Conservation (phyloP, 2,113 vertebrate species). For the Raphicerus campestris region DNA sequence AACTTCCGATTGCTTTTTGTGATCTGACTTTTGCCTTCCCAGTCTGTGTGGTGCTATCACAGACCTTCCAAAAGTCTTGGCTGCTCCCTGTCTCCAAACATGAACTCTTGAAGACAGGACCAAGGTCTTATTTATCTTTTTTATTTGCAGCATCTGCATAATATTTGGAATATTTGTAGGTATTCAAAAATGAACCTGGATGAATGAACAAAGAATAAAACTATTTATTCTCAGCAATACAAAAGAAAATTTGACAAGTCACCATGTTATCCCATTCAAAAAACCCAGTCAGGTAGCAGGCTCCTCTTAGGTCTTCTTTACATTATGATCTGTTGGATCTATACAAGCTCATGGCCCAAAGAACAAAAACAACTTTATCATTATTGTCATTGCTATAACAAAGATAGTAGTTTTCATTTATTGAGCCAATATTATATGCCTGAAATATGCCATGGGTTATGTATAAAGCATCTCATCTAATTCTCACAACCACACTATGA, state of each 20-base stretch:
- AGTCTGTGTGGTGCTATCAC: too few relatives aligned
- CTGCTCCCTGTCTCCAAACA: neutral
- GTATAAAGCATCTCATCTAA: neutral
- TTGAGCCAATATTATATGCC: neutral
- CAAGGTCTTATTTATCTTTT: neutral
- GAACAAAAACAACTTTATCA: neutral
- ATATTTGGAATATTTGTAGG: neutral
- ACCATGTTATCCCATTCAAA: neutral
- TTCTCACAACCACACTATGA: neutral
- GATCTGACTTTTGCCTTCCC: neutral
- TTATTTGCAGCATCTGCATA: neutral
- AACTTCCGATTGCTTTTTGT: neutral
- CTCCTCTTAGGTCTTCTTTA: neutral
- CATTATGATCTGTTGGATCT: neutral
- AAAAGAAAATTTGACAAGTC: slow-evolving; percentile 3
- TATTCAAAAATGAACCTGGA: neutral
- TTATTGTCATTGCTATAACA: neutral
- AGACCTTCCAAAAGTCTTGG: neutral
- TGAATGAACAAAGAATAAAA: neutral
- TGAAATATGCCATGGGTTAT: neutral
- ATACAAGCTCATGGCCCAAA: neutral
- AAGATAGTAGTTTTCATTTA: neutral
- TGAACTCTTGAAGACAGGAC: neutral
- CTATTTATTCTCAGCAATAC: neutral
- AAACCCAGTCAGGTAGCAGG: neutral